Evolutionary conservation across 2,888 invertebrate species (phyloP), one percentile per base, ranked within the genome.

Genomic region (Omphaloscelis lunosa): DNA sequence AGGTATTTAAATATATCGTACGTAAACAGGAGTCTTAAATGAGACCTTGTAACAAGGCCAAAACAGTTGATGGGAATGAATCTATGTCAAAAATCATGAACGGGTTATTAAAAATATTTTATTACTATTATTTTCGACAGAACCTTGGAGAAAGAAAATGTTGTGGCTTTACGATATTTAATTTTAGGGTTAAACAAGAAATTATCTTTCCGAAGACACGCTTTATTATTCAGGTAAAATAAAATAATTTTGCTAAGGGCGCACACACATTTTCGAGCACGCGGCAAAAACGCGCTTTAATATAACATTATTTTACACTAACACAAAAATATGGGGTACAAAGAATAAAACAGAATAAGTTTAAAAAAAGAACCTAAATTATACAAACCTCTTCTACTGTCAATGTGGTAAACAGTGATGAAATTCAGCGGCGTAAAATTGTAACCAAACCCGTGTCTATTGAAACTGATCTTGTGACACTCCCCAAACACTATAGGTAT

Each of bases 331-430:
- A 45, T 45, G 45, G 15, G 8, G 17, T 9, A 17, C 4, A 34
- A 34, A 61, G 15, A 12, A 56, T 29, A n/a, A 61, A n/a, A 20
- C 20, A 20, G 51, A 51, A 51, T 45, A 45, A 20, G 2, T 51
- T 51, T 9, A 9, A 59, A 29, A 12, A 23, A 34, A 53, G 0
- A 27, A 11, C 11, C 23, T 5, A 1, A 9, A 82, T 48, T 15
- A 74, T 89, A 91, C 96, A 90, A 94, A 98, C 98, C 98, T 98
- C 97, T 97, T 90, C 97, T 97, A 34, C 97, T 97, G 88, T 97
- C 97, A 87, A 98, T 96, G 93, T 97, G 97, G 94, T 96, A 98
- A 86, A 97, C 94, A 41, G 97, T 97, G 83, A 97, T 93, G 89
- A 97, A 97, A 83, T 97, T 97, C 72, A 98, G 88, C 1, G 98